Evolutionary conservation across 2,797 vertebrate genomes (phyloP), one percentile per base, ranked within the genome.

Genomic region (Sebastolobus altivelis): DNA sequence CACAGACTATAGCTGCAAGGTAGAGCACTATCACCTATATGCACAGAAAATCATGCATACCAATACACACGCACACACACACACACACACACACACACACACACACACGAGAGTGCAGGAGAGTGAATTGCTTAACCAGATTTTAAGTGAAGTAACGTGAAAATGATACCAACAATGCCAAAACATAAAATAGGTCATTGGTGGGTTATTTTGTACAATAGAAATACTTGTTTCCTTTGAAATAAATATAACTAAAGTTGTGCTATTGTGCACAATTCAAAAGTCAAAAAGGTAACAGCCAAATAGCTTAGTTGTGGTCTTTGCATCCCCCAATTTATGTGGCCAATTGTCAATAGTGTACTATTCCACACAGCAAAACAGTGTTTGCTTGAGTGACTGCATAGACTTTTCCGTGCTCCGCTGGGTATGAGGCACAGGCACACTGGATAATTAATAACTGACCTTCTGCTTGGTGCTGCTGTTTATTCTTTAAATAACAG

Each of bases 381-480:
- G 13, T 52, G 38, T 80, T 82, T 75, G 65, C 35, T 79, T 66
- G 78, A 79, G 40, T 72, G 79, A 76, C 76, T 76, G 70, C 58
- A 75, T 35, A 56, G 22, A 72, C 10, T 63, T 83, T 68, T 83
- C 56, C 27, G 9, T 72, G 55, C 72, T 86, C 54, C 4, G 8
- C 52, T 84, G 55, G 60, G 80, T 68, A 8, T 38, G 29, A 83
- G 60, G 37, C 67, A 52, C 20, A 73, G 60, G 27, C 59, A 72
- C 2, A 2, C 27, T 72, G 54, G 71, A 75, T 82, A 84, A 86
- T 87, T 82, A 78, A 78, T 78, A 79, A 68, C 29, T 76, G 71
- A 74, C 77, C 73, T 72, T 72, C 46, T 63, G 31, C 29, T 1
- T 65, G 46, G n/a, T 76, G 63, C 25, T 27, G 33, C 54, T 56